Conservation (phyloP, 2,113 vertebrate species). For the Hemicordylus capensis region DNA sequence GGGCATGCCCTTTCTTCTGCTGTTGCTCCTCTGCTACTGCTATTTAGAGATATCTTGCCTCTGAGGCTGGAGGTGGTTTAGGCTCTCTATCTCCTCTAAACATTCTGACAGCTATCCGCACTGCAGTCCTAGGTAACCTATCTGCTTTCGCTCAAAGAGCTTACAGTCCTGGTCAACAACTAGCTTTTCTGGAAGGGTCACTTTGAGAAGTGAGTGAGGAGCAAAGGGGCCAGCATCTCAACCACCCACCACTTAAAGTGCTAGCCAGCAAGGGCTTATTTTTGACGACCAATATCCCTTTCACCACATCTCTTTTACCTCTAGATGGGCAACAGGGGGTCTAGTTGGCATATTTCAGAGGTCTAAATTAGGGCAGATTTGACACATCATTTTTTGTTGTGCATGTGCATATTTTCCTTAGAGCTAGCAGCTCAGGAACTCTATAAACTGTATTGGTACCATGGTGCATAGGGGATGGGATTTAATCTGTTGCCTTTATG, state of each 20-base stretch:
- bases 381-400: too few species aligned
- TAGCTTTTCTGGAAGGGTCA: neutral
- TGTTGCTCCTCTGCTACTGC: too few species aligned
- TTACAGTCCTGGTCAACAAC: neutral
- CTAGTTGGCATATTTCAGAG: neutral
- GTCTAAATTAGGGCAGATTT: neutral
- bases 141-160: neutral
- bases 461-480: too few species aligned
- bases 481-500: too few species aligned
- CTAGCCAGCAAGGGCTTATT: neutral
- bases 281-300: neutral
- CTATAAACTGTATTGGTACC: too few species aligned
- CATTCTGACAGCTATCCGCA: neutral
- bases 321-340: neutral
- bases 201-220: neutral
- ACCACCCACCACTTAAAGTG: neutral
- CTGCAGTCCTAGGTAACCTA: neutral
- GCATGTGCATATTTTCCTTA: too few species aligned
- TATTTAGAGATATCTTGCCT: too few species aligned
- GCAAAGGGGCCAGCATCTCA: too few species aligned
- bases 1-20: too few species aligned
- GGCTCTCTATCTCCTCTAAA: neutral
- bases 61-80: too few species aligned
- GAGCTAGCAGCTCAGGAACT: too few species aligned
- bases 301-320: neutral